These are phyloP conservation scores for Centroberyx gerrardi DNA, from an alignment of 2,797 vertebrate genomes.

Conservation along the genomic window DNA sequence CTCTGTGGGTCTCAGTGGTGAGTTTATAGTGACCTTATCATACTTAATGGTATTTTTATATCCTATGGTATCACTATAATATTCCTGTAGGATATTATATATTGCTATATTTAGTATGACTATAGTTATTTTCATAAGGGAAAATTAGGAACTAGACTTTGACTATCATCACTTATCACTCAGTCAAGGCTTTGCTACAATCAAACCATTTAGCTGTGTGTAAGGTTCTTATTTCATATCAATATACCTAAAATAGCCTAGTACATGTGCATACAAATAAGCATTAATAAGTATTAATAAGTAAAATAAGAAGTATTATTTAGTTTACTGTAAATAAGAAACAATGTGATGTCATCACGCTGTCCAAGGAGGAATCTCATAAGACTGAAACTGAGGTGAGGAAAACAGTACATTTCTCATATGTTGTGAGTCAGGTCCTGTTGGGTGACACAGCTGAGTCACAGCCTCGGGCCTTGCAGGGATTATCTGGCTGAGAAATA, in stretches of 20 bases:
- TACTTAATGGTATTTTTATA: background rate
- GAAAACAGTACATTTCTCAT: slow-evolving; percentile 23
- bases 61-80: background rate
- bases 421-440: slow-evolving; percentile 52
- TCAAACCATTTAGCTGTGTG: background rate
- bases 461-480: slow-evolving; percentile 15
- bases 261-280: too few relatives aligned
- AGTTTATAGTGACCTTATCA: too few relatives aligned
- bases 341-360: slow-evolving; percentile 38
- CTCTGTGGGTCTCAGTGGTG: too few relatives aligned
- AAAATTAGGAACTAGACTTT: too few relatives aligned
- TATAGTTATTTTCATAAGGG: too few relatives aligned
- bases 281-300: background rate
- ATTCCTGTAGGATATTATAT: background rate
- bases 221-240: background rate
- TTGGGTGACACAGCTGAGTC: slow-evolving; percentile 44
- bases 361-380: slow-evolving; percentile 9
- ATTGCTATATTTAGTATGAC: too few relatives aligned
- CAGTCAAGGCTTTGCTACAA: too few relatives aligned
- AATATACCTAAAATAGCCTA: background rate
- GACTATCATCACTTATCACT: too few relatives aligned
- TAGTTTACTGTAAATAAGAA: background rate
- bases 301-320: background rate
- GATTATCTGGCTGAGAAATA: slow-evolving; percentile 9
- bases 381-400: slow-evolving; percentile 64